These are phyloP conservation scores for Penelope pileata DNA, from an alignment of 2,113 vertebrate genomes.

Conservation along the genomic window DNA sequence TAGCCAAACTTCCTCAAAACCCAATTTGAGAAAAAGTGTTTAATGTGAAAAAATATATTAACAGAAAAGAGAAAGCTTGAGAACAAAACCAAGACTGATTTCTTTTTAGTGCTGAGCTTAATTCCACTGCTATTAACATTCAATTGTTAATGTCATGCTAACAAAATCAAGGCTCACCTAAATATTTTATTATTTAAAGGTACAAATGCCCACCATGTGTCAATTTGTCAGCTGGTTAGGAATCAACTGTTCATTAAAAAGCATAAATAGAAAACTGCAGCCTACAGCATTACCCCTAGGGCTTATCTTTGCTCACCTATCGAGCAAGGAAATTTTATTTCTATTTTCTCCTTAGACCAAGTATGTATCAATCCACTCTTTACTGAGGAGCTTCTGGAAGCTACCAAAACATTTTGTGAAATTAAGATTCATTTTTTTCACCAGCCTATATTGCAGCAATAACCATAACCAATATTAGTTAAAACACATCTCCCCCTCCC, in stretches of 20 bases:
- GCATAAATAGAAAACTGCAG: background rate
- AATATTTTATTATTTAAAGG: background rate
- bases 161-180: background rate
- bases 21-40: background rate
- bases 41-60: background rate
- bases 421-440: constrained; percentile 1
- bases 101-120: background rate
- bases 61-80: background rate
- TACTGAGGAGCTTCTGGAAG: background rate
- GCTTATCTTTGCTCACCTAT: background rate
- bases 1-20: background rate
- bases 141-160: background rate
- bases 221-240: background rate
- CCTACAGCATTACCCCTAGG: background rate
- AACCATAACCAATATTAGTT: constrained; percentile 16
- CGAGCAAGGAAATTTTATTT: background rate
- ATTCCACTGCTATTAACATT: background rate
- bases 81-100: background rate
- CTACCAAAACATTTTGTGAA: background rate
- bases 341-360: background rate
- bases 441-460: background rate
- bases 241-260: background rate
- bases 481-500: constrained; percentile 6
- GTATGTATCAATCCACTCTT: background rate
- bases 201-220: background rate